phyloP scores from a whole-genome alignment of 2,113 vertebrate species.

The Phainopepla nitens region DNA sequence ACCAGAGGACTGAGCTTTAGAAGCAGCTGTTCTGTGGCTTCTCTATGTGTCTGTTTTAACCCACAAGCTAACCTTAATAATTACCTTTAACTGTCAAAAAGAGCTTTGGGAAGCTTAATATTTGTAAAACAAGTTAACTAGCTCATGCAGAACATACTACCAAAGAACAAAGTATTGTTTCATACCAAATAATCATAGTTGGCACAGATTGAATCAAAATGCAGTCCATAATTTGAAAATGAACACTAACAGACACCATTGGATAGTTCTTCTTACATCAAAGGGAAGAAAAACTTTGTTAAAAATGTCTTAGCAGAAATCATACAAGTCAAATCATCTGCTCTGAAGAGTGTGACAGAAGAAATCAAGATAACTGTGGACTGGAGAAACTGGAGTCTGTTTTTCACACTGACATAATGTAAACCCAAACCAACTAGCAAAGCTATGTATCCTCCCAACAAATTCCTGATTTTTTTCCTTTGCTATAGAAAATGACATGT shows the following conservation, averaged over 20 bases:
- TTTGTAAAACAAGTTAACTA: not conserved
- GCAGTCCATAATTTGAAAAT: not conserved
- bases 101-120: not conserved
- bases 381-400: not conserved
- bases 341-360: not conserved
- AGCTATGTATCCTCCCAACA: not conserved
- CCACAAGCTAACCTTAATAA: not conserved
- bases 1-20: not conserved
- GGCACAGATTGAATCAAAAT: not conserved
- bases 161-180: not conserved
- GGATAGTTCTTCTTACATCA: not conserved
- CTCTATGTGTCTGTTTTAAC: not conserved
- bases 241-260: not conserved
- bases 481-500: not conserved
- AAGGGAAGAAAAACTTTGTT: not conserved
- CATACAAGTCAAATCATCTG: not conserved
- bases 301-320: not conserved
- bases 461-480: not conserved
- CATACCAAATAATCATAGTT: not conserved
- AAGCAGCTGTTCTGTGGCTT: not conserved
- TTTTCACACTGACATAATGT: not conserved
- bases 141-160: not conserved
- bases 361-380: not conserved
- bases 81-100: not conserved
- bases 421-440: not conserved